A percentile compares a stretch with the other conserved stretches of the same genome.
These are phyloP conservation scores for Verasper variegatus DNA, from an alignment of 2,113 vertebrate species.

Conservation along the genomic window DNA sequence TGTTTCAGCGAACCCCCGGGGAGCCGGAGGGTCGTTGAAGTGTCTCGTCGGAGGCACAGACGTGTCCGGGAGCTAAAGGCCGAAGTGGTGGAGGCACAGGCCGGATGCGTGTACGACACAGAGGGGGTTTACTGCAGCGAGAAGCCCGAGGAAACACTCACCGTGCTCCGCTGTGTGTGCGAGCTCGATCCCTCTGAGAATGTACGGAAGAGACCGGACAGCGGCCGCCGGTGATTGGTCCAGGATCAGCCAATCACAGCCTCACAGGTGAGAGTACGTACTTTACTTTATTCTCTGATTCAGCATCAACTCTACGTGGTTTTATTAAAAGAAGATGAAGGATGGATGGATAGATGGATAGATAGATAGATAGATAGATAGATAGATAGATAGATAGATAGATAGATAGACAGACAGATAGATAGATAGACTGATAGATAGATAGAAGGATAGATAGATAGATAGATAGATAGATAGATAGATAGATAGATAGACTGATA, in stretches of 20 bases:
- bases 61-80: not conserved
- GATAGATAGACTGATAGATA: too few species aligned
- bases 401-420: too few species aligned
- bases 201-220: constrained; percentile 43
- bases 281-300: too few species aligned
- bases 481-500: too few species aligned
- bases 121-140: not conserved
- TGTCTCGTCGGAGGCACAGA: not conserved
- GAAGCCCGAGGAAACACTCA: constrained; percentile 45
- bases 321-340: too few species aligned
- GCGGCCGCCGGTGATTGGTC: constrained; percentile 62
- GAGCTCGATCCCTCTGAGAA: constrained; percentile 54
- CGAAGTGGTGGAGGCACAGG: not conserved
- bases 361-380: not conserved
- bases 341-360: not conserved
- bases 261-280: not conserved
- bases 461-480: too few species aligned
- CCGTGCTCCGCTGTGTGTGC: constrained; percentile 65
- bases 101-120: not conserved
- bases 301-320: too few species aligned
- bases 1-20: not conserved
- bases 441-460: too few species aligned
- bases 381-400: too few species aligned
- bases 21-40: not conserved
- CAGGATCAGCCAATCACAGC: constrained; percentile 60